These are phyloP conservation scores for Eonycteris spelaea DNA, from an alignment of 2,113 vertebrate genomes.

Conservation along the genomic window DNA sequence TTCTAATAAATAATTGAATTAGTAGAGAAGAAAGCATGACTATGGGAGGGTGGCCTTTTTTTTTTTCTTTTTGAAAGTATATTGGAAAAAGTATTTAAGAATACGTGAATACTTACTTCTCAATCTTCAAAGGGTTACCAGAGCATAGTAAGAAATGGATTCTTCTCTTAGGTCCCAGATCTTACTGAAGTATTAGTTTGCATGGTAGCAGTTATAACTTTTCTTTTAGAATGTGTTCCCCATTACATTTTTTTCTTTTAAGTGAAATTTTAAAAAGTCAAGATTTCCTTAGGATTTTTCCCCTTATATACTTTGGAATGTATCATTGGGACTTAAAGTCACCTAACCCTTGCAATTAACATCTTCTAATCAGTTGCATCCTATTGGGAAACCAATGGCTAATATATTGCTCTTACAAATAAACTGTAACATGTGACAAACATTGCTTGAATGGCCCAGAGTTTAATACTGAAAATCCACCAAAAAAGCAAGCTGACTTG, in stretches of 20 bases:
- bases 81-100: background rate
- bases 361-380: background rate
- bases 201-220: background rate
- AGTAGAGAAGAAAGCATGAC: background rate
- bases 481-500: slow-evolving; percentile 20
- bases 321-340: background rate
- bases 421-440: background rate
- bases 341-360: background rate
- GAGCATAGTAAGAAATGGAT: background rate
- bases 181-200: background rate
- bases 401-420: slow-evolving; percentile 44
- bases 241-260: background rate
- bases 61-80: background rate
- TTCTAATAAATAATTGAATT: slow-evolving; percentile 8
- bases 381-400: background rate
- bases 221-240: background rate
- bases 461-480: slow-evolving; percentile 55
- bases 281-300: background rate
- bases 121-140: background rate
- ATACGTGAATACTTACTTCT: background rate
- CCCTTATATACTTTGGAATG: background rate
- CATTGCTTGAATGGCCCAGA: background rate
- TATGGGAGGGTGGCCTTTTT: background rate
- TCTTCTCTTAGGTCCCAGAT: background rate
- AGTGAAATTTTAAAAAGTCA: background rate